A percentile compares a stretch with the other conserved stretches of the same genome.
Conservation (phyloP, 2,888 invertebrate species). For the Piscicola geometra region DNA sequence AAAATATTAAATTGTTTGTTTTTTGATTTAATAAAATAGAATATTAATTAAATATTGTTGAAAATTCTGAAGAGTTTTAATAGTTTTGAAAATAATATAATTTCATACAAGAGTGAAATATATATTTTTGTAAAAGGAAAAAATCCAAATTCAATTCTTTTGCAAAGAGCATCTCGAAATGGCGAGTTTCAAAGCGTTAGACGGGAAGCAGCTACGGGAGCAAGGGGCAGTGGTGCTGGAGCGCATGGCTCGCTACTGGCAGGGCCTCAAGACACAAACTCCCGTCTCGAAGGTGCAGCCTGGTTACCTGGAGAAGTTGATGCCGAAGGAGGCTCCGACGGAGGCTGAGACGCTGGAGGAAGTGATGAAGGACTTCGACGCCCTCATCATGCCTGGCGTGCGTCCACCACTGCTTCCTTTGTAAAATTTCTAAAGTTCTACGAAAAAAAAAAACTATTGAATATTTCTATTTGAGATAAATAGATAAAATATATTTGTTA, state of each 20-base stretch:
- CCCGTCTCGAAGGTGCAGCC: conserved; percentile 41
- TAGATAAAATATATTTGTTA: too few species aligned
- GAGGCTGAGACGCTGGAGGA: conserved; percentile 46
- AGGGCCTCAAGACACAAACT: conserved; percentile 31
- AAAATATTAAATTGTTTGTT: too few species aligned
- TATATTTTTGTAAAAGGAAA: neutral
- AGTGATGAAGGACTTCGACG: conserved; percentile 42
- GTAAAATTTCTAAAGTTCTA: too few species aligned
- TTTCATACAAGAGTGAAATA: neutral
- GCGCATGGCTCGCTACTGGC: conserved; percentile 42
- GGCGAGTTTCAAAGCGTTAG: conserved; percentile 34
- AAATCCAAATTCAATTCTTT: neutral
- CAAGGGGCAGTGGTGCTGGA: conserved; percentile 41
- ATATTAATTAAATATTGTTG: neutral
- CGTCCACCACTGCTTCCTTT: too few species aligned
- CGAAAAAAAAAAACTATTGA: too few species aligned
- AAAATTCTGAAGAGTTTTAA: neutral
- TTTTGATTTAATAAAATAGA: too few species aligned
- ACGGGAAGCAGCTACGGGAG: conserved; percentile 38
- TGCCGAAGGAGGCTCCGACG: conserved; percentile 49
- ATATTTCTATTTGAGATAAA: too few species aligned
- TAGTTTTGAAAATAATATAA: neutral
- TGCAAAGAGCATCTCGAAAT: neutral
- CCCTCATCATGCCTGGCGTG: conserved; percentile 45
- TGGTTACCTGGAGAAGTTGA: conserved; percentile 44